Evolutionary conservation across 2,888 invertebrate species (phyloP).

Genomic region (Parochlus steinenii): DNA sequence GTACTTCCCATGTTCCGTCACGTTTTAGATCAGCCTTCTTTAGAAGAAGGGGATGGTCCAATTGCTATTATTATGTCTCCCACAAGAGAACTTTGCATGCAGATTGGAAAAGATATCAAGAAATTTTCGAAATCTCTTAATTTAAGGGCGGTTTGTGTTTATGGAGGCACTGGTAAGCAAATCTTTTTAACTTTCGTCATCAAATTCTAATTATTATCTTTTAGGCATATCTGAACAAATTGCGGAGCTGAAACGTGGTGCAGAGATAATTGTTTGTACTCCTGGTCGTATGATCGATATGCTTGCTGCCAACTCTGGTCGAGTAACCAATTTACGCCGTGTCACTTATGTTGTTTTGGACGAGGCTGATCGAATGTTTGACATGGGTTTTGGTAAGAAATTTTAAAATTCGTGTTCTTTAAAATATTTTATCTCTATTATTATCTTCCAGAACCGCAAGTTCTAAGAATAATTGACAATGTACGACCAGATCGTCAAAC

Average conservation of each 20-base stretch:
- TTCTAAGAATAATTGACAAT: constrained; percentile 92
- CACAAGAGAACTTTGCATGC: constrained; percentile 95
- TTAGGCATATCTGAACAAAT: constrained; percentile 79
- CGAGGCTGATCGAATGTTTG: constrained; percentile 99
- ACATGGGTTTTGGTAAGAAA: constrained; percentile 88
- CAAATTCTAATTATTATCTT: constrained; percentile 73
- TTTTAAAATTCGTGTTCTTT: neutral
- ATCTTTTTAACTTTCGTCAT: constrained; percentile 15
- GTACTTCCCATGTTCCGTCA: constrained; percentile 94
- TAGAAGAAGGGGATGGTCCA: constrained; percentile 96
- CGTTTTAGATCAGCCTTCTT: constrained; percentile 78
- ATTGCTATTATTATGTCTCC: constrained; percentile 96
- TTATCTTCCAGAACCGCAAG: constrained; percentile 5
- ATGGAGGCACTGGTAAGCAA: constrained; percentile 96
- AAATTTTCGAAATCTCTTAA: constrained; percentile 83
- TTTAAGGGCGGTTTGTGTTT: constrained; percentile 85
- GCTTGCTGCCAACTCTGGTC: constrained; percentile 94
- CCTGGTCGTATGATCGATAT: constrained; percentile 99
- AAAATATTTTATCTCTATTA: constrained; percentile 8
- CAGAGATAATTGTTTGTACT: constrained; percentile 97
- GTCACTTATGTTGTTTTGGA: constrained; percentile 96
- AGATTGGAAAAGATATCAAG: constrained; percentile 92
- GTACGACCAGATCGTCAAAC: constrained; percentile 94
- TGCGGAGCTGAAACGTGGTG: constrained; percentile 89
- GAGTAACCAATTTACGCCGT: constrained; percentile 91